These are phyloP conservation scores for Pristionchus japonicus DNA, from an alignment of 2,888 invertebrate genomes.

Conservation along the genomic window DNA sequence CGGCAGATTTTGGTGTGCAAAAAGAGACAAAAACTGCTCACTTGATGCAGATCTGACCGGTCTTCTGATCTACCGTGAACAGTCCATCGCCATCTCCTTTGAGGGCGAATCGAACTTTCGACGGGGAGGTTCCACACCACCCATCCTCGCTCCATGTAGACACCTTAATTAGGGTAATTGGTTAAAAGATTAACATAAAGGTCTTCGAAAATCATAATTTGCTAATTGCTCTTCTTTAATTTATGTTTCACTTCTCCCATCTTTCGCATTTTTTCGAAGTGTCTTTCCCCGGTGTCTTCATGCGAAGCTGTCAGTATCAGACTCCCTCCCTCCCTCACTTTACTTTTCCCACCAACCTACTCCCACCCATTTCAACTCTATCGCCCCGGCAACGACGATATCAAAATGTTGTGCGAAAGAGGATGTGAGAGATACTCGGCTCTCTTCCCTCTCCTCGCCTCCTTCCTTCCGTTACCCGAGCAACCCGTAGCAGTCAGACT, in stretches of 20 bases:
- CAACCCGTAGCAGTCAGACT: neutral
- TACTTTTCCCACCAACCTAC: neutral
- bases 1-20: no score
- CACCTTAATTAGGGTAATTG: conserved; percentile 1
- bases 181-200: neutral
- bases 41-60: conserved; percentile 38
- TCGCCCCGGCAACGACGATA: neutral
- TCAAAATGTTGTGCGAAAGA: neutral
- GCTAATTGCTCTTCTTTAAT: neutral
- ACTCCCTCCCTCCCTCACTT: neutral
- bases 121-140: conserved; percentile 21
- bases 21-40: neutral
- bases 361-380: neutral
- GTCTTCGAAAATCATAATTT: no score
- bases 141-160: conserved; percentile 40
- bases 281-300: neutral
- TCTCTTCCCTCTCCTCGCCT: neutral
- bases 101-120: conserved; percentile 4
- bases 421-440: neutral
- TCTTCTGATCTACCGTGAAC: conserved; percentile 7
- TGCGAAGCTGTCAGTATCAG: neutral
- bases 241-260: neutral
- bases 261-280: neutral
- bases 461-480: neutral
- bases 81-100: conserved; percentile 15